Conservation (phyloP, 2,888 invertebrate genomes). For the Kuschelorhynchus macadamiae region DNA sequence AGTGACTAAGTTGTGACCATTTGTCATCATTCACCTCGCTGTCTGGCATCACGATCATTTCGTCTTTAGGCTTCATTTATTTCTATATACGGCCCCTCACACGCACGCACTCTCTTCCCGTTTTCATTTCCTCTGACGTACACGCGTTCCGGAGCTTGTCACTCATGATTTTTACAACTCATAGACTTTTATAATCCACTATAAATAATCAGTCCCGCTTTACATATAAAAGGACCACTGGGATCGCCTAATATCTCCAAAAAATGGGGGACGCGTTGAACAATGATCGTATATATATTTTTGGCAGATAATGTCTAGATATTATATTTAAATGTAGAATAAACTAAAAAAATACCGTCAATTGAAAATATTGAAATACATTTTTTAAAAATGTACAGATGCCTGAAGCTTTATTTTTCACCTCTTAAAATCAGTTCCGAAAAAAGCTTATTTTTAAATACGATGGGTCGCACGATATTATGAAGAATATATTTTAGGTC, state of each 20-base stretch:
- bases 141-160: conserved; percentile 63
- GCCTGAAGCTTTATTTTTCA: no score
- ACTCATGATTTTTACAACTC: conserved; percentile 70
- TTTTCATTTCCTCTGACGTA: conserved; percentile 65
- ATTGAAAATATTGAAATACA: no score
- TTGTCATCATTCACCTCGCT: conserved; percentile 62
- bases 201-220: conserved; percentile 68
- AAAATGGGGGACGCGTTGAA: conserved; percentile 9
- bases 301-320: no score
- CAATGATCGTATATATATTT: no score
- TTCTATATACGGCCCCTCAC: conserved; percentile 50
- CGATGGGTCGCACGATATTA: no score
- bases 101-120: conserved; percentile 66
- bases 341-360: no score
- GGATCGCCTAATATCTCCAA: conserved; percentile 55
- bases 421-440: no score
- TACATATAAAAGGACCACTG: conserved; percentile 67
- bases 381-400: no score
- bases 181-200: conserved; percentile 69
- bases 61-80: conserved; percentile 67
- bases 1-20: conserved; percentile 52
- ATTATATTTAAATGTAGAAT: no score
- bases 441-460: no score
- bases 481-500: no score
- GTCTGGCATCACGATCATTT: conserved; percentile 68